Percentiles rank a stretch among this genome's conserved stretches.
Conservation (phyloP, 30 jellyfish, hydroid and myxozoan species). For the Phacellophora camtschatica region DNA sequence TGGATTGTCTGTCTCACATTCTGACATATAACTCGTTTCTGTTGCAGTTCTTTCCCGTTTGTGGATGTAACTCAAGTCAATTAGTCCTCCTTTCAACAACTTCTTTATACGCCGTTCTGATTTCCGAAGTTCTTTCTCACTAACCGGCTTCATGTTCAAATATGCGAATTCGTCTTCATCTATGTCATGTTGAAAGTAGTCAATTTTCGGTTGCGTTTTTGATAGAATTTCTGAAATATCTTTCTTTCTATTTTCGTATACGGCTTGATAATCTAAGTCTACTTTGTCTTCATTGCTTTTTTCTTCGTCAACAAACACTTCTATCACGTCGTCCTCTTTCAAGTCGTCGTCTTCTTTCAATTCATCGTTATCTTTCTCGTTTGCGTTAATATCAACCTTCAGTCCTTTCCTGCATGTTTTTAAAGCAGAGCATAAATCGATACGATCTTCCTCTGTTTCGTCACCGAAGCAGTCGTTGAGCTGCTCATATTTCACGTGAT, state of each 20-base stretch:
- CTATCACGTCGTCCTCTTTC: conserved; percentile 42
- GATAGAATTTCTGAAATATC: conserved; percentile 42
- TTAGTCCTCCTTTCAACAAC: conserved; percentile 69
- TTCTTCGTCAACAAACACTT: conserved; percentile 39
- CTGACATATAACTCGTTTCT: conserved; percentile 71
- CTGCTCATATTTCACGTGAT: too few relatives aligned
- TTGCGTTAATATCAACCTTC: conserved; percentile 15
- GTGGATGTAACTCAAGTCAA: conserved; percentile 42
- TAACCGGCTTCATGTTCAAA: conserved; percentile 57
- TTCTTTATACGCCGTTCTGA: conserved; percentile 86
- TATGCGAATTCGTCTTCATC: conserved; percentile 67
- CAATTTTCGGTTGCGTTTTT: conserved; percentile 45
- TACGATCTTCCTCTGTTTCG: conserved; percentile 29
- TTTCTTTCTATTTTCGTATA: conserved; percentile 10
- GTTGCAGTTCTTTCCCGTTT: not conserved
- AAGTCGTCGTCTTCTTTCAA: not conserved
- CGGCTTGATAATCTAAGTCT: not conserved
- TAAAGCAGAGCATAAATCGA: conserved; percentile 35
- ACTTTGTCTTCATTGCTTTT: not conserved
- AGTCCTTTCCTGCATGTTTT: conserved; percentile 10
- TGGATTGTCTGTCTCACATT: conserved; percentile 53
- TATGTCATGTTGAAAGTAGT: conserved; percentile 49
- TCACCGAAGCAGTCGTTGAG: not conserved
- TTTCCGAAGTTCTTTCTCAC: conserved; percentile 89
- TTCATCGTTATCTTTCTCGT: not conserved